phyloP scores from a whole-genome alignment of 1,140 invertebrate species.

The Bombus superbus region DNA sequence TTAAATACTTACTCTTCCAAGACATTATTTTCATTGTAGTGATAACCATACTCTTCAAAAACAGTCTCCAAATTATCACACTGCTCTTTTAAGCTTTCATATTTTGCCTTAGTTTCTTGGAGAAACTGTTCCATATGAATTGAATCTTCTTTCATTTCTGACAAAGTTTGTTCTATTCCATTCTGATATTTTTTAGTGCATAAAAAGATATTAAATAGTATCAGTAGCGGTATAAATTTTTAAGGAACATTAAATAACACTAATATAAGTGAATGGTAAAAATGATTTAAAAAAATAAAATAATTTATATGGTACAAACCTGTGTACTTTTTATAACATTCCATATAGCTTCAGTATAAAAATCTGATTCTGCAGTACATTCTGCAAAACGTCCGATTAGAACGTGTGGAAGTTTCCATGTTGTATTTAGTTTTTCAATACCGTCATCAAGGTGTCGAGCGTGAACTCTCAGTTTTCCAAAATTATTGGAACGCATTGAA shows the following conservation, averaged over 20 bases:
- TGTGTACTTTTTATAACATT: constrained; percentile 12
- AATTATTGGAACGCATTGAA: constrained; percentile 36
- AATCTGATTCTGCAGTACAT: constrained; percentile 22
- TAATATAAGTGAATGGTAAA: not conserved
- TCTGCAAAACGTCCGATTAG: constrained; percentile 47
- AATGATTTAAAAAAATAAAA: not conserved
- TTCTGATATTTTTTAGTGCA: constrained; percentile 23
- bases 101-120: constrained; percentile 8
- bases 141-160: constrained; percentile 1
- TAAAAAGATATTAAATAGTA: not conserved
- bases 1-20: constrained; percentile 3
- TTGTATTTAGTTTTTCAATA: constrained; percentile 28
- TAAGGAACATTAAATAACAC: not conserved
- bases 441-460: constrained; percentile 46
- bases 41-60: constrained; percentile 57
- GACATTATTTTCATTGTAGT: constrained; percentile 1
- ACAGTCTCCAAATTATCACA: constrained; percentile 48
- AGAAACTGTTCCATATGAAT: constrained; percentile 28
- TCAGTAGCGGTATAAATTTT: not conserved
- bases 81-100: constrained; percentile 47
- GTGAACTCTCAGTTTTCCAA: constrained; percentile 27
- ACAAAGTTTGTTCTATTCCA: constrained; percentile 3
- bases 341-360: constrained; percentile 22
- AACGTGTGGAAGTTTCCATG: constrained; percentile 46
- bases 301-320: not conserved